Conservation (phyloP, 64 coral and sea anemone genomes). For the Dendrophyllia cribrosa region DNA sequence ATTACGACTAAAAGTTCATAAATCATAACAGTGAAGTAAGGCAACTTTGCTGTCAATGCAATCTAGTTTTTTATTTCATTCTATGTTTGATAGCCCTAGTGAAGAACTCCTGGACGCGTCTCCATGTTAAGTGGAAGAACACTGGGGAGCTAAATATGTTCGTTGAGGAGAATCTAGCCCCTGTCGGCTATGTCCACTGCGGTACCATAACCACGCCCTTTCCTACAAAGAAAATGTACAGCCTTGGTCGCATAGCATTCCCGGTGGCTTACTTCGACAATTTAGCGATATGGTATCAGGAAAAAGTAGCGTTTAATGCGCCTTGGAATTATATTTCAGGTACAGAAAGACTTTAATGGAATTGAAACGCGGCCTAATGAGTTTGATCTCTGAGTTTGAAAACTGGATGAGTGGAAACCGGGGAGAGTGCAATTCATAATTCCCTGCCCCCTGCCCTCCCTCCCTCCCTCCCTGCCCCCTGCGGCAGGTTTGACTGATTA, state of each 20-base stretch:
- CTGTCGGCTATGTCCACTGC: background rate
- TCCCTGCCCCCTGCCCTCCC: too few species aligned
- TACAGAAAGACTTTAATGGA: background rate
- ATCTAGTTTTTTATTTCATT: background rate
- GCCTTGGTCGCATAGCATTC: background rate
- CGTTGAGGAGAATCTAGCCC: background rate
- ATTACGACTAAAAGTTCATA: too few species aligned
- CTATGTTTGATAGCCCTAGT: background rate
- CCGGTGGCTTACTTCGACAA: background rate
- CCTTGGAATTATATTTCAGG: slow-evolving; percentile 16
- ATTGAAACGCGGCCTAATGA: too few species aligned
- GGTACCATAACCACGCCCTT: background rate
- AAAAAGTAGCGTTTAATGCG: background rate
- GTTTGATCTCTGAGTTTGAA: too few species aligned
- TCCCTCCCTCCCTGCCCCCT: too few species aligned
- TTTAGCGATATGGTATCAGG: background rate
- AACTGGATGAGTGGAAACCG: too few species aligned
- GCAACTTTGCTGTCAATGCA: too few species aligned
- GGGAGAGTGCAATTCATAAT: too few species aligned
- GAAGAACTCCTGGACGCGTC: background rate
- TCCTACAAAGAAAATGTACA: background rate
- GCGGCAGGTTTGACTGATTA: too few species aligned
- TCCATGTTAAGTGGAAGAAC: slow-evolving; percentile 9
- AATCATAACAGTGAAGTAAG: too few species aligned
- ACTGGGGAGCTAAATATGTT: background rate